These are phyloP conservation scores for Chelonia mydas DNA, from an alignment of 2,797 vertebrate species.

Conservation along the genomic window DNA sequence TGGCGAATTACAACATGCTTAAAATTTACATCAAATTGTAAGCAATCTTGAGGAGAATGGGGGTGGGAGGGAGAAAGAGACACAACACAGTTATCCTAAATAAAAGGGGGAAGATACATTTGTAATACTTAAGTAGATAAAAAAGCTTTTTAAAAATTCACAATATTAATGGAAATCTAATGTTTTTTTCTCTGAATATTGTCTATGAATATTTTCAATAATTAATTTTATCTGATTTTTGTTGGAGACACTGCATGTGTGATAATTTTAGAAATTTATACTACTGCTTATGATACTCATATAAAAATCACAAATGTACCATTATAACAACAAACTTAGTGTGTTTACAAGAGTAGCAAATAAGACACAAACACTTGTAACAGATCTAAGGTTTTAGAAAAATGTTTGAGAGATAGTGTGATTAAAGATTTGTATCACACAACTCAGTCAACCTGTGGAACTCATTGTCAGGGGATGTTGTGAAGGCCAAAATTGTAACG, in stretches of 20 bases:
- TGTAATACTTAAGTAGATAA: background rate
- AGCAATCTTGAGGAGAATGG: conserved; percentile 75
- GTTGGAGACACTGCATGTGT: background rate
- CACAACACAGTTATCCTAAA: conserved; percentile 55
- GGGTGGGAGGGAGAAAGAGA: conserved; percentile 17
- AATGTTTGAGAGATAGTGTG: background rate
- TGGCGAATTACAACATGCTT: conserved; percentile 90
- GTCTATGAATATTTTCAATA: background rate
- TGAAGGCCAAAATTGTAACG: background rate
- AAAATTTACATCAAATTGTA: conserved; percentile 85
- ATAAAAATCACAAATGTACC: fast-evolving
- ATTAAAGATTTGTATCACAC: background rate
- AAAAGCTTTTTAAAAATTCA: background rate
- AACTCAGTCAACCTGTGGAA: background rate
- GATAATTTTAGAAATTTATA: background rate
- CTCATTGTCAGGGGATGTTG: background rate
- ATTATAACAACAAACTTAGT: background rate
- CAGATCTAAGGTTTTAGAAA: fast-evolving
- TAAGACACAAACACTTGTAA: fast-evolving
- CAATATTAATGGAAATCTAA: background rate
- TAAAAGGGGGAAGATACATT: conserved; percentile 22
- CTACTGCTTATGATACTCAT: background rate
- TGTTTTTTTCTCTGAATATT: background rate
- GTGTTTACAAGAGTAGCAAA: background rate
- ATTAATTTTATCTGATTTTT: background rate